phyloP scores from a whole-genome alignment of 2,797 vertebrate genomes.

The Vultur gryphus region DNA sequence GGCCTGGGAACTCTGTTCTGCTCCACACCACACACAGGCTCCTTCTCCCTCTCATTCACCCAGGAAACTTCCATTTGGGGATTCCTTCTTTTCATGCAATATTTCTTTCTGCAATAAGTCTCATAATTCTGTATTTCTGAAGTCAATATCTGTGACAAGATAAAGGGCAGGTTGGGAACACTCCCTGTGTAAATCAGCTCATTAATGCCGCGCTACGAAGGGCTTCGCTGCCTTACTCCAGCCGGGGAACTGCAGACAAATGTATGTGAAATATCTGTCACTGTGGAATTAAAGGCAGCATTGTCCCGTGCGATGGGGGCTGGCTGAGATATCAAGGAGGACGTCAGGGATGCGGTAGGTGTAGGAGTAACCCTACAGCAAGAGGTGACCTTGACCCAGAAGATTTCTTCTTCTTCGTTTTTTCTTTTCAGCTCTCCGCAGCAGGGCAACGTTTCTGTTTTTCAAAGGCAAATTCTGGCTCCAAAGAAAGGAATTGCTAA shows the following conservation, averaged over 20 bases:
- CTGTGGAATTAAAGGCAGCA: fast-evolving
- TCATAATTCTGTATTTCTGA: neutral
- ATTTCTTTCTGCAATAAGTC: neutral
- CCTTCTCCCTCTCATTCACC: neutral
- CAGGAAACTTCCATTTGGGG: neutral
- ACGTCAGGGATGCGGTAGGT: neutral
- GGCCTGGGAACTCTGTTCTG: neutral
- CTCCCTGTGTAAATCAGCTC: neutral
- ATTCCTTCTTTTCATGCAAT: neutral
- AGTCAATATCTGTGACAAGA: neutral
- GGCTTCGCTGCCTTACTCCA: neutral
- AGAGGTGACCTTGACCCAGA: neutral
- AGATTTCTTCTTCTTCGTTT: neutral
- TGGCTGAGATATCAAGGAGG: neutral
- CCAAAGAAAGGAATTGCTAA: neutral
- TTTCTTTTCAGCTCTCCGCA: neutral
- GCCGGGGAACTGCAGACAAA: neutral
- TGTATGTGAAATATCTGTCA: fast-evolving
- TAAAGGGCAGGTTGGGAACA: neutral
- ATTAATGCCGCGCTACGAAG: fast-evolving
- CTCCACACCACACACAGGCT: neutral
- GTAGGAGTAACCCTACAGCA: neutral
- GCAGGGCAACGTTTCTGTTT: neutral
- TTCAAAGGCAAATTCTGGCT: neutral
- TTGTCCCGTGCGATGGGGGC: fast-evolving